These are phyloP conservation scores for Hetaerina titia DNA, from an alignment of 2,888 invertebrate species.

Conservation along the genomic window DNA sequence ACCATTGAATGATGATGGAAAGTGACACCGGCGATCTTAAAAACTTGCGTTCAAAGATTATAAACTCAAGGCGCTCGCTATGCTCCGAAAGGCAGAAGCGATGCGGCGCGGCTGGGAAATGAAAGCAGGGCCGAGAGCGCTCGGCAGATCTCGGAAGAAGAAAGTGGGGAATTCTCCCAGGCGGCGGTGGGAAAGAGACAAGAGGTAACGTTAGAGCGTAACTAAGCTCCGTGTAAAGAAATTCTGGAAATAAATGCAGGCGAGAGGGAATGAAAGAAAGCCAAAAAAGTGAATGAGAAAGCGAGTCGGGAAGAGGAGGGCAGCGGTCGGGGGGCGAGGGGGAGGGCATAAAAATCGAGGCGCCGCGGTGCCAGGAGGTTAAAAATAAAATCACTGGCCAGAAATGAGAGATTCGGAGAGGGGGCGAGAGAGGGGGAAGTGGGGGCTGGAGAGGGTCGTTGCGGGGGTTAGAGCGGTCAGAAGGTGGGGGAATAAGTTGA, in stretches of 20 bases:
- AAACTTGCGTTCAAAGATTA: no score
- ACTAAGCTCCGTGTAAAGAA: neutral
- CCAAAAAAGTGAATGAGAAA: neutral
- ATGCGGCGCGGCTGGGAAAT: no score
- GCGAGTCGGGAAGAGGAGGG: neutral
- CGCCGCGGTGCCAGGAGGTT: neutral
- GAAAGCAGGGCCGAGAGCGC: neutral
- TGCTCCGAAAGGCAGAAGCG: no score
- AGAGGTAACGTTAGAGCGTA: neutral
- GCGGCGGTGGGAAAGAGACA: neutral
- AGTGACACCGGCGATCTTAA: no score
- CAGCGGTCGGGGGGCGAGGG: neutral
- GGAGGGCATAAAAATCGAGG: neutral
- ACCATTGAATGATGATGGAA: no score
- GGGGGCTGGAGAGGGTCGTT: neutral
- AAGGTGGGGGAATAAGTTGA: neutral
- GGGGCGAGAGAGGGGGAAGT: neutral
- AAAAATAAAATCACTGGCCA: conserved; percentile 46
- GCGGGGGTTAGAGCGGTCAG: neutral
- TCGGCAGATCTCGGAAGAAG: neutral
- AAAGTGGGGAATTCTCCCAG: neutral
- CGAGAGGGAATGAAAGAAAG: neutral
- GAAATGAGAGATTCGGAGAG: conserved; percentile 24
- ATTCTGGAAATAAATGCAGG: conserved; percentile 6
- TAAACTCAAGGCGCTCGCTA: no score